Base-by-base conservation (phyloP, 1,140 invertebrate genomes). In the Drosophila bipectinata region DNA sequence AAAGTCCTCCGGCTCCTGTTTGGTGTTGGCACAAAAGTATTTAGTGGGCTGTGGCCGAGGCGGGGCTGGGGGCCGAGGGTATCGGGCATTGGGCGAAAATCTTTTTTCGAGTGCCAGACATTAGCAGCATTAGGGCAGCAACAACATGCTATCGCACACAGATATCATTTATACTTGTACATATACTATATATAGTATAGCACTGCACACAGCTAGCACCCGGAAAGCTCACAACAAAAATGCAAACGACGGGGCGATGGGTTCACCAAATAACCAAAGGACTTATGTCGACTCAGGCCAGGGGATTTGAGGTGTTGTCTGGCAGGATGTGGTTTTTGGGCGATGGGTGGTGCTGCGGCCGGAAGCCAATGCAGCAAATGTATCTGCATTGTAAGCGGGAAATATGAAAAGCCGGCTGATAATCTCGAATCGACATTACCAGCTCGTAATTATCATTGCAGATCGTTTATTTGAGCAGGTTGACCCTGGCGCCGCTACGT, bases 21-120 rank as follows among this genome's bases (percentile, higher is more conserved):
- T 28, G 26, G 26, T 28, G 26, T 28, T 59, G 74, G 69, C 45
- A 64, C 68, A 69, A 71, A 77, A 62, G 78, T 76, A 72, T 88
- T 87, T 85, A 34, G 72, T 69, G 66, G 62, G 49, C 53, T 48
- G 62, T 28, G 26, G 26, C 26, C 4, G 5, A 21, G 49, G 55
- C 2, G 8, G 39, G 12, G 26, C 62, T 34, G 39, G 12, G 15
- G 37, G 60, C 47, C 32, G 28, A 18, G 5, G 21, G 21, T 14
- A 4, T 18, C 45, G 45, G 63, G 60, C 64, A 67, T 73, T 49
- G 69, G 58, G 67, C 67, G 63, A 54, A 84, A 84, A 84, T 84
- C 77, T 84, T 82, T 85, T 85, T 87, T 85, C 71, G 83, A 87
- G 83, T 87, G 78, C 82, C 67, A 87, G 82, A 79, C 78, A 87